Base-by-base conservation (phyloP, 2,797 vertebrate species). In the Pangasius djambal region DNA sequence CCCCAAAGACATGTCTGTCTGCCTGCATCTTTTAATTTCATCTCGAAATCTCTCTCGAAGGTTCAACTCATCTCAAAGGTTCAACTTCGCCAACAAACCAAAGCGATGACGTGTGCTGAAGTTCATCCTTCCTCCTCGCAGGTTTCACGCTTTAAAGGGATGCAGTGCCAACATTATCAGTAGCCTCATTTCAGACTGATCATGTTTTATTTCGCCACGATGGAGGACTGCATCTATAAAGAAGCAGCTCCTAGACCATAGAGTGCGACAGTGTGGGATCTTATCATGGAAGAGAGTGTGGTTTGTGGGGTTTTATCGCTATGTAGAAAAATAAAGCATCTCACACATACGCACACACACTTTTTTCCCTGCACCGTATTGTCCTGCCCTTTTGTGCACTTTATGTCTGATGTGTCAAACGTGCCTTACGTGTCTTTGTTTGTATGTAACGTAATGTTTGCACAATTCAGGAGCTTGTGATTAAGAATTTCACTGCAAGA, bases 241-340 rank as follows among this genome's bases (percentile, higher is more conserved):
- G 81, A 44, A 72, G 86, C 78, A 74, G n/a, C 63, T n/a, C 50
- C 79, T 44, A 87, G 86, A 85, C 85, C 84, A 69, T 48, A 52
- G 44, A 4, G 74, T 89, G 85, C 61, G 61, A 83, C 86, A 77
- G 83, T 61, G 31, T 90, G 87, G 79, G 89, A 88, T 87, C 89
- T 84, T 85, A 84, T 85, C 86, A 79, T 87, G 88, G 18, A 65
- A 63, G 28, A 79, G 67, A 75, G 78, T 86, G 77, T 34, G 84
- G 86, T 74, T 79, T 87, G 77, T 86, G 61, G 83, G 63, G 86
- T 90, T 90, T 91, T 92, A 83, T 89, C 89, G 89, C 37, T 48
- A 65, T 48, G 28, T 86, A 77, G 84, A 90, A 82, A 87, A 88
- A 88, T 88, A 88, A 88, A 89, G 65, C 67, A 50, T 20, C 12